A percentile compares a stretch with the other conserved stretches of the same genome.
These are phyloP conservation scores for Mycalesis mineus DNA, from an alignment of 2,888 invertebrate species.

Conservation along the genomic window DNA sequence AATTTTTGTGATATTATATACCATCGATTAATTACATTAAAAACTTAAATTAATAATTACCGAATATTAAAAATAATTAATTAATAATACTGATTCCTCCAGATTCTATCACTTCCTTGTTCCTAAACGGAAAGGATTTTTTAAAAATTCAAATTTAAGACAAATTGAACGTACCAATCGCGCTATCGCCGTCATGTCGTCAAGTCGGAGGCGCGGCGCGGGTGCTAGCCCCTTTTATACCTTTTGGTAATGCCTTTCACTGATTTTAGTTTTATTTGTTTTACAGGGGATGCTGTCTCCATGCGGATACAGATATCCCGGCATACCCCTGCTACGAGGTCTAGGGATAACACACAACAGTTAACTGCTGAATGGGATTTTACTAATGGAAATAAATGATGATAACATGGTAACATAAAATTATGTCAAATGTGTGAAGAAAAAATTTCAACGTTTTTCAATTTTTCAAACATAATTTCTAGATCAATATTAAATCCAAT, in stretches of 20 bases:
- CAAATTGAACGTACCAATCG: conserved; percentile 60
- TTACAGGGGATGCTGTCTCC: conserved; percentile 45
- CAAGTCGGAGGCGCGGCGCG: conserved; percentile 68
- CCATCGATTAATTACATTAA: no score
- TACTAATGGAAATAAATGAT: no score
- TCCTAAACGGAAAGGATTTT: conserved; percentile 2
- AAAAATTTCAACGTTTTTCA: no score
- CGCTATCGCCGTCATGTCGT: conserved; percentile 44
- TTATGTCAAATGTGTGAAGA: no score
- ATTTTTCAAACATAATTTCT: no score
- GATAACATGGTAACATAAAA: background rate
- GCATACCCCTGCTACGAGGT: background rate
- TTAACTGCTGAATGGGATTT: background rate
- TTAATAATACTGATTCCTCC: background rate
- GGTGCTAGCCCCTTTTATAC: conserved; percentile 62
- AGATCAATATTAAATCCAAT: no score
- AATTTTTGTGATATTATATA: no score
- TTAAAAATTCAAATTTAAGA: conserved; percentile 15
- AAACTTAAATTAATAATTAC: background rate
- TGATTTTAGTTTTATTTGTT: conserved; percentile 33
- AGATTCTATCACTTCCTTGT: conserved; percentile 1
- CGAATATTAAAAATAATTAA: background rate
- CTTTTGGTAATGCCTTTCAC: conserved; percentile 67
- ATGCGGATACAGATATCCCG: conserved; percentile 19
- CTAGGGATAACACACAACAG: background rate